These are phyloP conservation scores for Pangasius macronema DNA, from an alignment of 2,797 vertebrate species.

Conservation along the genomic window DNA sequence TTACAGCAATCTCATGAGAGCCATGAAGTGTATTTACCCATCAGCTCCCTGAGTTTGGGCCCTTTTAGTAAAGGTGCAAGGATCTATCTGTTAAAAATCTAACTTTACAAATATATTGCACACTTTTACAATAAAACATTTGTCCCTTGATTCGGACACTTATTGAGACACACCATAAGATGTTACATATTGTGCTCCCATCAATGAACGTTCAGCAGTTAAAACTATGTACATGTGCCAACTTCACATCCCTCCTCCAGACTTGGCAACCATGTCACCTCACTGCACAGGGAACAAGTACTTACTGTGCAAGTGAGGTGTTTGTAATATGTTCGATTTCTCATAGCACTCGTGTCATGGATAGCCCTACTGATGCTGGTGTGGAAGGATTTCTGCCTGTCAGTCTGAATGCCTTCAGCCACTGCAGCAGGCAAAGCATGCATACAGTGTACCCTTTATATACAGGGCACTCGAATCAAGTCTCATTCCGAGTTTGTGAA, in stretches of 20 bases:
- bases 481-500: conserved; percentile 19
- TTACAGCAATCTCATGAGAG: conserved; percentile 45
- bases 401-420: conserved; percentile 29
- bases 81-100: conserved; percentile 44
- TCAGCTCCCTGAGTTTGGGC: conserved; percentile 55
- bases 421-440: conserved; percentile 5
- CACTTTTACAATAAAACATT: conserved; percentile 54
- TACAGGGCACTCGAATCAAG: not conserved
- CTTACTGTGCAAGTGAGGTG: not conserved
- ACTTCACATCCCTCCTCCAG: not conserved
- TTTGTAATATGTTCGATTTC: not conserved
- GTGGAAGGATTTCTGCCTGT: conserved; percentile 29
- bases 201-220: conserved; percentile 14
- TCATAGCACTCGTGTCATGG: conserved; percentile 8
- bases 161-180: conserved; percentile 29
- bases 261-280: not conserved
- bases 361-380: conserved; percentile 35
- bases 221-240: not conserved
- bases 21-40: conserved; percentile 29
- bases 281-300: conserved; percentile 1
- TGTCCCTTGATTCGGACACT: conserved; percentile 40
- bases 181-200: conserved; percentile 12
- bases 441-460: not conserved
- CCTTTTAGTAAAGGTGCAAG: conserved; percentile 49
- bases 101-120: conserved; percentile 68